phyloP scores from a whole-genome alignment of 1,140 invertebrate genomes.

The Calephelis virginiensis region DNA sequence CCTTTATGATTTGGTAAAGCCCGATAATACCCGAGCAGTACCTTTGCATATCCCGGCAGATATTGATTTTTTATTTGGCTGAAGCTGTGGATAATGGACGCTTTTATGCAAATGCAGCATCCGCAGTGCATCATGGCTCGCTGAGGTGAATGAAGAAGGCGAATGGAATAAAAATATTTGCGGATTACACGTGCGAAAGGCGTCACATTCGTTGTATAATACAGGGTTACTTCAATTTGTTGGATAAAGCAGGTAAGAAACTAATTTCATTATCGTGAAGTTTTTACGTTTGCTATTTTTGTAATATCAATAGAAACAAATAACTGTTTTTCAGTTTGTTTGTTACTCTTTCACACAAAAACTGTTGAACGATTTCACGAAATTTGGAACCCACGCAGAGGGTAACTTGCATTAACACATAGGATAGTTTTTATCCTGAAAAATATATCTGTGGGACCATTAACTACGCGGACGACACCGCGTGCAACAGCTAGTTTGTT shows the following conservation, averaged over 20 bases:
- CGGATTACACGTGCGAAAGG: slow-evolving; percentile 3
- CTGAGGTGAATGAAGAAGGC: slow-evolving; percentile 37
- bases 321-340: too few relatives aligned
- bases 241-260: neutral
- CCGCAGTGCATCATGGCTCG: slow-evolving; percentile 61
- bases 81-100: slow-evolving; percentile 65
- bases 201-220: neutral
- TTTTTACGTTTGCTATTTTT: too few relatives aligned
- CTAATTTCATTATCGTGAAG: too few relatives aligned
- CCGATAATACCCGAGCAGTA: slow-evolving; percentile 18
- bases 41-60: slow-evolving; percentile 32
- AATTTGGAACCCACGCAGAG: too few relatives aligned
- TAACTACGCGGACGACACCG: too few relatives aligned
- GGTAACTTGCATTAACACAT: too few relatives aligned
- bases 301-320: too few relatives aligned
- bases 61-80: slow-evolving; percentile 69
- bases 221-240: neutral
- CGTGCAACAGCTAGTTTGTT: too few relatives aligned
- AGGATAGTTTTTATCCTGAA: too few relatives aligned
- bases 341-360: too few relatives aligned
- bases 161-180: slow-evolving; percentile 45
- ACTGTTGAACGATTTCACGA: too few relatives aligned
- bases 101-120: slow-evolving; percentile 70
- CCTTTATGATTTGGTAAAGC: neutral
- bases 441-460: too few relatives aligned